Conservation (phyloP, 2,888 invertebrate species). For the Nycteola revayana region DNA sequence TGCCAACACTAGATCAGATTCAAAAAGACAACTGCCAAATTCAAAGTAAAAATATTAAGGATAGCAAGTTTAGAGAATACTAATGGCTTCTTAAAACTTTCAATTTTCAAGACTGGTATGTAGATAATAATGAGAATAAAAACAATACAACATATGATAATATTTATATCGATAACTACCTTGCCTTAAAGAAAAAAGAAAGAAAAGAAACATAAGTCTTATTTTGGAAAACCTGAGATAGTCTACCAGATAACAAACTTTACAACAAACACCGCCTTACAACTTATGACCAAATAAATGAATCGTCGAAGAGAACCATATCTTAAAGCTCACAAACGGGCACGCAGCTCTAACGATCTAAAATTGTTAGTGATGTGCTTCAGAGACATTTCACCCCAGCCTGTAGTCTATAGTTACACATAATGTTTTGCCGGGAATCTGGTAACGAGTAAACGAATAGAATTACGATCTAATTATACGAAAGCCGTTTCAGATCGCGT, state of each 20-base stretch:
- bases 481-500: constrained; percentile 49
- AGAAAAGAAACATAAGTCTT: too few species aligned
- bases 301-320: too few species aligned
- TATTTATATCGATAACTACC: too few species aligned
- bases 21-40: constrained; percentile 10
- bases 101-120: neutral
- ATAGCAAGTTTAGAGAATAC: neutral
- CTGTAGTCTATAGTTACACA: constrained; percentile 16
- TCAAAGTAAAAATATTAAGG: constrained; percentile 1
- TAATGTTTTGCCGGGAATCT: constrained; percentile 43
- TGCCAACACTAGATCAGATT: constrained; percentile 23
- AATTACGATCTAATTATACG: constrained; percentile 72
- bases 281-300: too few species aligned
- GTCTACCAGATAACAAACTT: too few species aligned
- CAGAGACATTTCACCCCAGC: constrained; percentile 30
- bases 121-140: too few species aligned
- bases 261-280: too few species aligned
- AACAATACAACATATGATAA: too few species aligned
- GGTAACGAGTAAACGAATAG: constrained; percentile 52
- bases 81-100: neutral
- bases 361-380: constrained; percentile 29
- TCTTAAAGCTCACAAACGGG: constrained; percentile 10
- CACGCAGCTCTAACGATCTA: constrained; percentile 28
- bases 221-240: too few species aligned
- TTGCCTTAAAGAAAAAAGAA: neutral